These are phyloP conservation scores for Stichodactyla mertensii DNA, from an alignment of 64 coral and sea anemone species.

Conservation along the genomic window DNA sequence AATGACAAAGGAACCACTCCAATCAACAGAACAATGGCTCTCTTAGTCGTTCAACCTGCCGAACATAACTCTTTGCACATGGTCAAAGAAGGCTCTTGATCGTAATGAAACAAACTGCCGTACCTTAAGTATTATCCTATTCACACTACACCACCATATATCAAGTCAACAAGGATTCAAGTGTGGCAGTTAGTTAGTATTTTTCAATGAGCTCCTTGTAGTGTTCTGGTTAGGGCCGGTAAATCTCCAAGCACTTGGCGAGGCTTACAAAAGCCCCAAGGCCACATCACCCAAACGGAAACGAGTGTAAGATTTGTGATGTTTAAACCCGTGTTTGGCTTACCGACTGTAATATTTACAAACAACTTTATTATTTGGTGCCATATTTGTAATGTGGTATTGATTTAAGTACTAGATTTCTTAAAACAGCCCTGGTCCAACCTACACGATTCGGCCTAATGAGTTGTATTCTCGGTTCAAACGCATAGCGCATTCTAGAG, in stretches of 20 bases:
- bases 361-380: conserved; percentile 16
- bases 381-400: conserved; percentile 13
- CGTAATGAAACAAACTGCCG: neutral
- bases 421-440: conserved; percentile 8
- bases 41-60: conserved; percentile 14
- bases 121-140: neutral
- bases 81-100: conserved; percentile 14
- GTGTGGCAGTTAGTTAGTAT: neutral
- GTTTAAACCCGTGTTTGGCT: conserved; percentile 14
- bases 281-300: conserved; percentile 1
- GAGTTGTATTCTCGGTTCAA: neutral
- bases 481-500: neutral
- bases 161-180: neutral
- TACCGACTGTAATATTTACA: conserved; percentile 15
- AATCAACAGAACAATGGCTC: neutral
- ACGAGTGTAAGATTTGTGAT: conserved; percentile 8
- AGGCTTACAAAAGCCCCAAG: conserved; percentile 4
- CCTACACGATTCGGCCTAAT: neutral
- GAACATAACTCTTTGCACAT: neutral
- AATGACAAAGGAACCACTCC: conserved; percentile 4
- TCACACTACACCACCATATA: conserved; percentile 7
- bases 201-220: conserved; percentile 12
- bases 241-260: conserved; percentile 11
- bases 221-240: conserved; percentile 15
- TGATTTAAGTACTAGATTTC: conserved; percentile 6